A percentile compares a stretch with the other conserved stretches of the same genome.
These are phyloP conservation scores for Sinocyclocheilus grahami DNA, from an alignment of 2,113 vertebrate species.

Conservation along the genomic window DNA sequence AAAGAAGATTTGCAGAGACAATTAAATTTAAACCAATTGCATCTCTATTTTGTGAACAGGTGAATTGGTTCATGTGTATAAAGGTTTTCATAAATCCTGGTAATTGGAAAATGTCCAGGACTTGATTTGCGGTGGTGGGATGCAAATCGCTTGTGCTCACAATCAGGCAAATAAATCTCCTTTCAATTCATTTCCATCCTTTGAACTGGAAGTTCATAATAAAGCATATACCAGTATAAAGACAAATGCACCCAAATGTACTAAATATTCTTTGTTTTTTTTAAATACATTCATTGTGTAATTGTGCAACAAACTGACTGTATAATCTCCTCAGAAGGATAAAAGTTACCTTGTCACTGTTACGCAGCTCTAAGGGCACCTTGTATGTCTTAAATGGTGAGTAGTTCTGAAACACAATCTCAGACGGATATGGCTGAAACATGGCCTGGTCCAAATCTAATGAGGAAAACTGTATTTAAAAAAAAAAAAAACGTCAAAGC, in stretches of 20 bases:
- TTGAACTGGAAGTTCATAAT: neutral
- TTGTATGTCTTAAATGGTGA: slow-evolving; percentile 76
- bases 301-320: neutral
- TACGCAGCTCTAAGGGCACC: slow-evolving; percentile 79
- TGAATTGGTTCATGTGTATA: neutral
- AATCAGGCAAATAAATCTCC: neutral
- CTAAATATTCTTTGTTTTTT: neutral
- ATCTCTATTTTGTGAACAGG: neutral
- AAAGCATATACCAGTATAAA: neutral
- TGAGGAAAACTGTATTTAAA: slow-evolving; percentile 71
- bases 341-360: slow-evolving; percentile 79
- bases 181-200: neutral
- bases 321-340: neutral
- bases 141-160: neutral
- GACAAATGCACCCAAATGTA: neutral
- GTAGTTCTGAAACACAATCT: slow-evolving; percentile 86
- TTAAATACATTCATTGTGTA: neutral
- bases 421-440: slow-evolving; percentile 85
- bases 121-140: neutral
- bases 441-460: slow-evolving; percentile 75
- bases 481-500: slow-evolving; percentile 35
- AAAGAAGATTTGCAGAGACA: neutral
- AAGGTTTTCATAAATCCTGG: slow-evolving; percentile 18
- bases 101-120: slow-evolving; percentile 2
- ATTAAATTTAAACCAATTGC: neutral